These are phyloP conservation scores for Cynaeus angustus DNA, from an alignment of 2,888 invertebrate genomes.

Conservation along the genomic window DNA sequence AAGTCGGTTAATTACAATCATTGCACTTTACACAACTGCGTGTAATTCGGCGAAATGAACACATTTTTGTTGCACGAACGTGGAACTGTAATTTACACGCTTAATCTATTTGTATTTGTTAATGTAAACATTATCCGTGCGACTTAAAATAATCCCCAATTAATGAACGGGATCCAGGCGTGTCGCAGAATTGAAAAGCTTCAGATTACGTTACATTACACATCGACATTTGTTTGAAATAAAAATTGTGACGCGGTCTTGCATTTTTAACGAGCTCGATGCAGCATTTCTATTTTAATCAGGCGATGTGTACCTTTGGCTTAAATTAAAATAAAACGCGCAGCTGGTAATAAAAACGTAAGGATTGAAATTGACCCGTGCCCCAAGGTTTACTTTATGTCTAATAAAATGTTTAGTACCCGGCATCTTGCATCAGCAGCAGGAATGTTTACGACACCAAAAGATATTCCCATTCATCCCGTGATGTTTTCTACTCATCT, in stretches of 20 bases:
- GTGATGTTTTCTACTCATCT: constrained; percentile 20
- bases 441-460: constrained; percentile 55
- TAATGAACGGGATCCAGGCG: constrained; percentile 22
- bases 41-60: background rate
- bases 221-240: constrained; percentile 3
- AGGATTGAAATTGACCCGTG: constrained; percentile 64
- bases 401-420: constrained; percentile 67
- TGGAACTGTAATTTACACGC: constrained; percentile 17
- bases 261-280: constrained; percentile 19
- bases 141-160: constrained; percentile 46
- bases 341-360: constrained; percentile 56
- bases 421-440: constrained; percentile 59
- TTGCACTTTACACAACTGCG: too few relatives aligned
- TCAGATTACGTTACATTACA: constrained; percentile 12
- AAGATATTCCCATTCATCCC: constrained; percentile 40
- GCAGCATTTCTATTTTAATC: constrained; percentile 25
- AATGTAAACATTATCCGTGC: constrained; percentile 39
- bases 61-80: background rate
- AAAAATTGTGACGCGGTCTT: constrained; percentile 15
- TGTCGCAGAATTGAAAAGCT: constrained; percentile 18
- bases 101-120: constrained; percentile 27
- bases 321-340: constrained; percentile 58
- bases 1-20: too few relatives aligned
- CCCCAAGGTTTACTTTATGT: constrained; percentile 62
- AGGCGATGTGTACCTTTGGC: constrained; percentile 29